Evolutionary conservation across 2,888 invertebrate genomes (phyloP).

Genomic region (Hyles lineata): DNA sequence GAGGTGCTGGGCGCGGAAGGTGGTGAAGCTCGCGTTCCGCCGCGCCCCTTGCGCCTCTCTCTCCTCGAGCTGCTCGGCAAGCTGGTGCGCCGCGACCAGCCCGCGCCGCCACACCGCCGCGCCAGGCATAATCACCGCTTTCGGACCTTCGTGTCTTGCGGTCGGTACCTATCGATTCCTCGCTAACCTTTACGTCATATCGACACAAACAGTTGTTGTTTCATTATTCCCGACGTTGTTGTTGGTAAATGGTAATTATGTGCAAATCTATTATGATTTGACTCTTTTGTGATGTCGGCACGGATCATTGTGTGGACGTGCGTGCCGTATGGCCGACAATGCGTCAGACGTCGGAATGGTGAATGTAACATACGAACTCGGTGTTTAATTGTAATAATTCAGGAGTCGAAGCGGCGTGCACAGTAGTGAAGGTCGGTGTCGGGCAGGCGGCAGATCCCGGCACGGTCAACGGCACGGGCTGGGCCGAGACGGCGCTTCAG

Average conservation of each 20-base stretch:
- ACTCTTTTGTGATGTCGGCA: too few species aligned
- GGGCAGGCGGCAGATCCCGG: constrained; percentile 63
- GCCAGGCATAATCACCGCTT: constrained; percentile 84
- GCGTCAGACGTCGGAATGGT: constrained; percentile 4
- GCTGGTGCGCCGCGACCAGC: constrained; percentile 83
- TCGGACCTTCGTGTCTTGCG: constrained; percentile 81
- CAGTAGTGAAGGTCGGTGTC: constrained; percentile 69
- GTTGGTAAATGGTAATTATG: not conserved
- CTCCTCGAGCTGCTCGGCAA: constrained; percentile 87
- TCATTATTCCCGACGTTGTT: not conserved
- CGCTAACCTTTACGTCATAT: constrained; percentile 34
- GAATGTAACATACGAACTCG: constrained; percentile 12
- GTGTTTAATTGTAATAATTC: constrained; percentile 36
- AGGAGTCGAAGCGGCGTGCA: constrained; percentile 48
- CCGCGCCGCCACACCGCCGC: constrained; percentile 74
- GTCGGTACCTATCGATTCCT: constrained; percentile 65
- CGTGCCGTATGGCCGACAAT: not conserved
- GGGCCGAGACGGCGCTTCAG: constrained; percentile 65
- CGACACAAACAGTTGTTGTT: constrained; percentile 25
- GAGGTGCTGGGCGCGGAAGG: constrained; percentile 92
- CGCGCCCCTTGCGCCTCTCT: constrained; percentile 89
- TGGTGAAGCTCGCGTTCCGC: constrained; percentile 88
- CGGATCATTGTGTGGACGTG: not conserved
- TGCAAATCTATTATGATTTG: constrained; percentile 13
- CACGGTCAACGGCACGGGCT: constrained; percentile 73